Conservation (phyloP, 2,888 invertebrate genomes). For the Chironomus riparius region DNA sequence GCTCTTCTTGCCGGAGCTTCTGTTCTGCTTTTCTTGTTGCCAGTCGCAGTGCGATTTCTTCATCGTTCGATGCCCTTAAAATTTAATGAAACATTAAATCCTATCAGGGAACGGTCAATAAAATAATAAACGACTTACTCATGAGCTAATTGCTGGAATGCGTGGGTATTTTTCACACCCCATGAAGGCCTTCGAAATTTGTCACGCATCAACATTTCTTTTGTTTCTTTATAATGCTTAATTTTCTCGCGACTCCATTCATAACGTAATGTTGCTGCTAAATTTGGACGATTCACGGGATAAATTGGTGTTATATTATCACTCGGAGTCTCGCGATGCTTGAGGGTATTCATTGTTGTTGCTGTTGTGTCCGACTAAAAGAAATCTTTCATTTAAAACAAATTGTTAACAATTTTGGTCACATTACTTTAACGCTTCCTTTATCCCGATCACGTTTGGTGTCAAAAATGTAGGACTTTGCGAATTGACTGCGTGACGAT, state of each 20-base stretch:
- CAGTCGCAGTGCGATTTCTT: slow-evolving; percentile 37
- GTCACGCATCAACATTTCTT: slow-evolving; percentile 32
- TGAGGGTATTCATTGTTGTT: slow-evolving; percentile 30
- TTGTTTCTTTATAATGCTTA: slow-evolving; percentile 34
- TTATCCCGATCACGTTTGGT: slow-evolving; percentile 15
- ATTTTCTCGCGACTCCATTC: slow-evolving; percentile 38
- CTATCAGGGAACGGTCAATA: background rate
- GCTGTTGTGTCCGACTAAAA: slow-evolving; percentile 26
- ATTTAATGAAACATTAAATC: background rate
- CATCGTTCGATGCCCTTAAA: slow-evolving; percentile 38
- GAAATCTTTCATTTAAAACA: background rate
- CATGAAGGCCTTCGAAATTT: slow-evolving; percentile 36
- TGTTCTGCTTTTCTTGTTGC: slow-evolving; percentile 42
- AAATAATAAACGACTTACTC: slow-evolving; percentile 36
- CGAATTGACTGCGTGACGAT: background rate
- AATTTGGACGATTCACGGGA: slow-evolving; percentile 40
- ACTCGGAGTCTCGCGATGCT: slow-evolving; percentile 24
- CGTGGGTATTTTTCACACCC: slow-evolving; percentile 42
- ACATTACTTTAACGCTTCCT: slow-evolving; percentile 13
- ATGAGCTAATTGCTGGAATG: slow-evolving; percentile 39
- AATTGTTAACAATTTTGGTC: background rate
- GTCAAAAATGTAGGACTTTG: slow-evolving; percentile 16
- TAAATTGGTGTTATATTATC: slow-evolving; percentile 34
- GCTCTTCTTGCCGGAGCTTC: slow-evolving; percentile 38
- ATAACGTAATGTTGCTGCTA: slow-evolving; percentile 40